Percentiles rank a stretch among this genome's conserved stretches.
Evolutionary conservation across 2,113 vertebrate species (phyloP).

Genomic region (Progne subis): DNA sequence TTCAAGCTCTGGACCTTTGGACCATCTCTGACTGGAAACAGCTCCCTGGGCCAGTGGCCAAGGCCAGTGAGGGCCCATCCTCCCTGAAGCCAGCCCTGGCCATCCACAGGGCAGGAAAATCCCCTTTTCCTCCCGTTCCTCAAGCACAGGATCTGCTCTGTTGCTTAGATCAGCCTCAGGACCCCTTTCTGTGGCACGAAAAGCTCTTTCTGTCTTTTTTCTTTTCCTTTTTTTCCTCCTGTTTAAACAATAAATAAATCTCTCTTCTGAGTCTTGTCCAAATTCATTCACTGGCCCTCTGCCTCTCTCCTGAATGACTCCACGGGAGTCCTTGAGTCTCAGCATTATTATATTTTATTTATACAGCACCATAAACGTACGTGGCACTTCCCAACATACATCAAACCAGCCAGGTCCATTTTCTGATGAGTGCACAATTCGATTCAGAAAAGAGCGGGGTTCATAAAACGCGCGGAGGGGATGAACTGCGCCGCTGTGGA

Average conservation of each 20-base stretch:
- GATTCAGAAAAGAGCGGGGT: background rate
- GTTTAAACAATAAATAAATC: background rate
- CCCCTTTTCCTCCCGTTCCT: background rate
- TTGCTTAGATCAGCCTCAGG: background rate
- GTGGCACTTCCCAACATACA: background rate
- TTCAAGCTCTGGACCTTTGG: background rate
- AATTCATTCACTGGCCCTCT: background rate
- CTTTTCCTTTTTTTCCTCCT: no score
- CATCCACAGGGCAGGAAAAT: background rate
- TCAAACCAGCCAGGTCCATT: background rate
- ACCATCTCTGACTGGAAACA: background rate
- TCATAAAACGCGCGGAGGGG: background rate
- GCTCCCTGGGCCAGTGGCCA: background rate
- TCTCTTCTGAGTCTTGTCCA: background rate
- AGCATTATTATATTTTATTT: constrained; percentile 30
- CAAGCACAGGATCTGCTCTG: background rate
- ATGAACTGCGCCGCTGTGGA: background rate
- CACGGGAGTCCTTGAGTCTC: constrained; percentile 1
- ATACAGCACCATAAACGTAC: background rate
- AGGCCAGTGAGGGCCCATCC: background rate
- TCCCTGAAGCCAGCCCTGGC: background rate
- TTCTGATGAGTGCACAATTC: background rate
- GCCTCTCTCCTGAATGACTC: constrained; percentile 4
- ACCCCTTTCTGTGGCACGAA: background rate
- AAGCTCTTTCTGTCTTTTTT: background rate